A percentile compares a stretch with the other conserved stretches of the same genome.
Evolutionary conservation across 1,140 invertebrate species (phyloP).

Genomic region (Aphaenogaster floridana): DNA sequence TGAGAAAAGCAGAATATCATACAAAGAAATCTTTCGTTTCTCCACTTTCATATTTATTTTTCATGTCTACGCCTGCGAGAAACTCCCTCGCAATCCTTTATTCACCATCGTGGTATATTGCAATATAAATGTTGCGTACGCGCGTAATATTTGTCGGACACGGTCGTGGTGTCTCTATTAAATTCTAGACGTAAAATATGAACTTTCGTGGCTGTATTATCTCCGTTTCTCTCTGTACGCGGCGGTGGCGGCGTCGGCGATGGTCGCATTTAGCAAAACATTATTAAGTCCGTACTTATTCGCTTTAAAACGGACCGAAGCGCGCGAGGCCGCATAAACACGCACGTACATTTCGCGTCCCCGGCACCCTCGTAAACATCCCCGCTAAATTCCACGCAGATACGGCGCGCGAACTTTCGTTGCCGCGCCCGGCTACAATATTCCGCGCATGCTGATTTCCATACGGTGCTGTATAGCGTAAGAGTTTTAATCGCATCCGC

Average conservation of each 20-base stretch:
- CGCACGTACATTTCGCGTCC: conserved; percentile 29
- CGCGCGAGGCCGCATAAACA: conserved; percentile 51
- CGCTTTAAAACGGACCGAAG: conserved; percentile 46
- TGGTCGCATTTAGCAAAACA: conserved; percentile 59
- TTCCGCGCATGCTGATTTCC: conserved; percentile 60
- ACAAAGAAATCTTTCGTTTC: not conserved
- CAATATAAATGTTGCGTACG: conserved; percentile 18
- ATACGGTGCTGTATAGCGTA: conserved; percentile 57
- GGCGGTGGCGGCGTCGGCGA: not conserved
- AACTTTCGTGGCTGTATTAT: conserved; percentile 48
- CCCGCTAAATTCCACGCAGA: conserved; percentile 44
- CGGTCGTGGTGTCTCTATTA: conserved; percentile 13
- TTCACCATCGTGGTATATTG: not conserved
- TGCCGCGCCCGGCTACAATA: conserved; percentile 34
- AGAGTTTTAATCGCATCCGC: conserved; percentile 65
- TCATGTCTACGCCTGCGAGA: not conserved
- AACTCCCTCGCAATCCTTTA: not conserved
- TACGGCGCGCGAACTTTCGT: conserved; percentile 56
- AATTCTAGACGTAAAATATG: conserved; percentile 32
- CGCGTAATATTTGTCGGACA: conserved; percentile 27
- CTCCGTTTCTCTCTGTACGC: not conserved
- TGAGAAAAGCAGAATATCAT: not conserved
- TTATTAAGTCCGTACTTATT: conserved; percentile 63
- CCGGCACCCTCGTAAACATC: conserved; percentile 46
- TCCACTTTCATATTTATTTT: not conserved